These are phyloP conservation scores for Lathamus discolor DNA, from an alignment of 2,113 vertebrate genomes.

Conservation along the genomic window DNA sequence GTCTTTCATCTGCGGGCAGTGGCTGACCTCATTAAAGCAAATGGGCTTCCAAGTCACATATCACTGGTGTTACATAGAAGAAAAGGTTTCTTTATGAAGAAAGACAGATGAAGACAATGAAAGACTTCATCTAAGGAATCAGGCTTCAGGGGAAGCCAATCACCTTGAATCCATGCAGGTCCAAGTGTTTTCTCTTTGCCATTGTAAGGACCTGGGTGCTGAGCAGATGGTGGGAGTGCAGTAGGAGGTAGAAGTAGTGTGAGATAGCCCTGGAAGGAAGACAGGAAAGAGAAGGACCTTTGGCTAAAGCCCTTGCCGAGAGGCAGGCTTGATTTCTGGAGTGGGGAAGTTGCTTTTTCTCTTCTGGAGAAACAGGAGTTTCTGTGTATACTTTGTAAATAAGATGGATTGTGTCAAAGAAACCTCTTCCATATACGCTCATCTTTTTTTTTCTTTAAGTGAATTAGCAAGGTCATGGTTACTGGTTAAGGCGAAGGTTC, in stretches of 20 bases:
- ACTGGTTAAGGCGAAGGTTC: background rate
- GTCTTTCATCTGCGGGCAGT: constrained; percentile 20
- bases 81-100: background rate
- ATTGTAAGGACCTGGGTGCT: background rate
- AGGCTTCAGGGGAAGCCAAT: background rate
- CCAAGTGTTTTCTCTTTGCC: background rate
- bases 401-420: background rate
- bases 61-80: background rate
- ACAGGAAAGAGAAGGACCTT: background rate
- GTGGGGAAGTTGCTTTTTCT: background rate
- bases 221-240: background rate
- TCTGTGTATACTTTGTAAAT: background rate
- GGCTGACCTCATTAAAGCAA: constrained; percentile 44
- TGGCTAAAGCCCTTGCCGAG: background rate
- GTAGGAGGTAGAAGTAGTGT: background rate
- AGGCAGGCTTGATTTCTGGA: background rate
- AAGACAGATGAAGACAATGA: background rate
- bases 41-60: background rate
- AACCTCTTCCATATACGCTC: background rate
- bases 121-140: background rate
- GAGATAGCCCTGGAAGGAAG: background rate
- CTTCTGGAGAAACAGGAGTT: background rate
- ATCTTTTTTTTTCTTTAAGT: background rate
- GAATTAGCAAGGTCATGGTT: background rate
- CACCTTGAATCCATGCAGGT: background rate